Base-by-base conservation (phyloP, 2,888 invertebrate genomes). In the Acheta domesticus region DNA sequence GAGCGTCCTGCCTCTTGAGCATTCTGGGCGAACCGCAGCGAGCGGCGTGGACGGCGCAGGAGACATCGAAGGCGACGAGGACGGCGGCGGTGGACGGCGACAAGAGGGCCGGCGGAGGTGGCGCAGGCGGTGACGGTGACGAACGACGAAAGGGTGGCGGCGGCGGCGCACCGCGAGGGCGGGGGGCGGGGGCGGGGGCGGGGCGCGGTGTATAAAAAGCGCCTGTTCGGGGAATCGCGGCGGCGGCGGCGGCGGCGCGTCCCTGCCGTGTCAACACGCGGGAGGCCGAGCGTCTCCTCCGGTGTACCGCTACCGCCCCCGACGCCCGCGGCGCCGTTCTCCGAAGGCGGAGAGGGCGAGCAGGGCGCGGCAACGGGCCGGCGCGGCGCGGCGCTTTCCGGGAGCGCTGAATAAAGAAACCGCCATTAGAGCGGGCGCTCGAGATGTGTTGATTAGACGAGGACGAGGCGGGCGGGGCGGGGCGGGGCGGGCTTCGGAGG, bases 331-430 rank as follows among this genome's bases (percentile, higher is more conserved):
- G 36, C 36, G 36, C 36, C 36, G 36, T 36, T 36, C 36, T 8
- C 36, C 36, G 36, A 36, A 36, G 36, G 36, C 36, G 36, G 36
- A 36, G 36, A 36, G 36, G 36, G 36, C 36, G 36, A 36, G 36
- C 36, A 36, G 36, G 36, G 36, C 1, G 36, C 36, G 36, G 36
- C 36, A n/a, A 1, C 36, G 36, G 36, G 8, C 1, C 36, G 36
- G 36, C 36, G 36, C 36, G 36, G 36, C 62, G 62, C 62, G 62
- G 62, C 16, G n/a, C 62, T 3, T 12, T 4, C 5, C 16, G 14
- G 62, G 62, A 62, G 62, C 62, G 62, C 62, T 62, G 62, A 62
- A 62, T 62, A 62, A 62, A 62, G 62, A 62, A 62, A 62, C 62
- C 62, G 62, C 62, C 62, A 62, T 62, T 62, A 62, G 62, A 62